A percentile compares a stretch with the other conserved stretches of the same genome.
Evolutionary conservation across 2,113 vertebrate species (phyloP).

Genomic region (Amblyornis subalaris): DNA sequence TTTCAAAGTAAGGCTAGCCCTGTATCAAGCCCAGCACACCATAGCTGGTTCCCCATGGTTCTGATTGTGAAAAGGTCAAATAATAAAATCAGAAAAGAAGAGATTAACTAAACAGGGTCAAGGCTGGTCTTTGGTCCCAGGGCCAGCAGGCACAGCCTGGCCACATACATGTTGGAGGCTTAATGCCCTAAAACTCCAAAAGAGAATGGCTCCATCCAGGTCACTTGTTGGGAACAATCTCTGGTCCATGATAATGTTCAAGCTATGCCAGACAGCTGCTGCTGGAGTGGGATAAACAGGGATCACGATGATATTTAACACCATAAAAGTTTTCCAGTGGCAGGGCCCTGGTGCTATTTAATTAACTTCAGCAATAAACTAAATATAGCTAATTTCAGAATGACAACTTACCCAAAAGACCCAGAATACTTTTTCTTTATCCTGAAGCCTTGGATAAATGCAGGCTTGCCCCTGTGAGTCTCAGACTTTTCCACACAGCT

Average conservation of each 20-base stretch:
- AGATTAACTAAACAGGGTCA: neutral
- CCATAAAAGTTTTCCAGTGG: neutral
- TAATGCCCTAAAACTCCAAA: neutral
- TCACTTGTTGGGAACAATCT: neutral
- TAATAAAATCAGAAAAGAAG: neutral
- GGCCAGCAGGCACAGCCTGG: neutral
- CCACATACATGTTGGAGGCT: rapidly evolving
- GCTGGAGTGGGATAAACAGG: neutral
- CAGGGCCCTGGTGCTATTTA: rapidly evolving
- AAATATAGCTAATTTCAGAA: neutral
- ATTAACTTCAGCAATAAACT: neutral
- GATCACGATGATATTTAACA: neutral
- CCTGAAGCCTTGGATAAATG: neutral
- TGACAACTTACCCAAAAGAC: neutral
- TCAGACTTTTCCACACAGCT: neutral
- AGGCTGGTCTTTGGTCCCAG: neutral
- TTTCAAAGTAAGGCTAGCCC: neutral
- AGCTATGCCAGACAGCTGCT: neutral
- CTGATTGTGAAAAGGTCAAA: neutral
- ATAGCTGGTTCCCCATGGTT: neutral
- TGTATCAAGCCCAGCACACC: neutral
- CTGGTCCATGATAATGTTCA: neutral
- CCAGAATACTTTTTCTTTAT: neutral
- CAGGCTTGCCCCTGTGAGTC: neutral
- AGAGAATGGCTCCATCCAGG: neutral